phyloP scores from a whole-genome alignment of 2,113 vertebrate genomes.

The sheep (Ovis aries) region ARS-UI_Ramb_v3.0 NC_056067.1:19780501-19781000 shows the following conservation, averaged over 20 bases:
- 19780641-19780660: not conserved
- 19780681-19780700: not conserved
- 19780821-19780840: not conserved
- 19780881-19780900: not conserved
- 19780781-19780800: not conserved
- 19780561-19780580: not conserved
- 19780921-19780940: not conserved
- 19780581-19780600: no score
- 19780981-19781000: not conserved
- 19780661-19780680: no score
- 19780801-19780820: not conserved
- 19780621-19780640: not conserved
- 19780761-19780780: not conserved
- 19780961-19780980: not conserved
- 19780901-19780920: not conserved
- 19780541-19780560: not conserved
- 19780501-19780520: no score
- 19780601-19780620: not conserved
- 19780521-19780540: not conserved
- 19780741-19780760: not conserved
- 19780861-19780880: rapidly evolving
- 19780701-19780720: not conserved
- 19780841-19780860: no score
- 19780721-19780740: not conserved
- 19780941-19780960: not conserved